Percentiles rank a stretch among this genome's conserved stretches.
These are phyloP conservation scores for Indicator indicator DNA, from an alignment of 2,113 vertebrate species.

Conservation along the genomic window DNA sequence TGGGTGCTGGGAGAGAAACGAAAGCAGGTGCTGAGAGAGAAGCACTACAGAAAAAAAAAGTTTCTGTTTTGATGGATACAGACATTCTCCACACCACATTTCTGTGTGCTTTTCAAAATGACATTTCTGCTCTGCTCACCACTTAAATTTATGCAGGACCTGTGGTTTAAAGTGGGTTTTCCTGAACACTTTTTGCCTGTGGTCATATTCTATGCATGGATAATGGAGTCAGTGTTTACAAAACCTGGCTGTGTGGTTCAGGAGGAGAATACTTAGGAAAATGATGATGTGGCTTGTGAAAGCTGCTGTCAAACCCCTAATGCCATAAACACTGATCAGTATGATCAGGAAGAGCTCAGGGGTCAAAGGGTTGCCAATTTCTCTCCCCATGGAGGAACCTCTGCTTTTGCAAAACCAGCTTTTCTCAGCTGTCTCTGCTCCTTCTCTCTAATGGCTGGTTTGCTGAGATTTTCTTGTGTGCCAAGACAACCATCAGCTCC, in stretches of 20 bases:
- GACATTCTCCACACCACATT: neutral
- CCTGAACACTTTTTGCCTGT: neutral
- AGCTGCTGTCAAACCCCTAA: neutral
- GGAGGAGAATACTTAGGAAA: neutral
- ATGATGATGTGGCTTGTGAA: neutral
- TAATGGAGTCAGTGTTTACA: neutral
- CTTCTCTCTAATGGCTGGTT: neutral
- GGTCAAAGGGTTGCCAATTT: neutral
- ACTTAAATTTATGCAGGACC: neutral
- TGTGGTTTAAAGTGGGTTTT: neutral
- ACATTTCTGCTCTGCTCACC: neutral
- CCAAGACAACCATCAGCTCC: neutral
- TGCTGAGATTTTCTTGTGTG: neutral
- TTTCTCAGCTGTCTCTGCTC: neutral
- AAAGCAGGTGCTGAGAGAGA: neutral
- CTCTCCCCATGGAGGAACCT: accelerated
- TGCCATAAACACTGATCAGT: neutral
- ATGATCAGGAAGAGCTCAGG: neutral
- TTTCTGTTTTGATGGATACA: neutral
- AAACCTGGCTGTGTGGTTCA: neutral
- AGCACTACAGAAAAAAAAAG: neutral
- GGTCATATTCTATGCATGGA: neutral
- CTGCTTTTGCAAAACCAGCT: neutral
- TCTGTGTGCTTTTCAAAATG: neutral
- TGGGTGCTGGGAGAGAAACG: neutral